Conservation (phyloP, 2,113 vertebrate species). For the Falco punctatus region DNA sequence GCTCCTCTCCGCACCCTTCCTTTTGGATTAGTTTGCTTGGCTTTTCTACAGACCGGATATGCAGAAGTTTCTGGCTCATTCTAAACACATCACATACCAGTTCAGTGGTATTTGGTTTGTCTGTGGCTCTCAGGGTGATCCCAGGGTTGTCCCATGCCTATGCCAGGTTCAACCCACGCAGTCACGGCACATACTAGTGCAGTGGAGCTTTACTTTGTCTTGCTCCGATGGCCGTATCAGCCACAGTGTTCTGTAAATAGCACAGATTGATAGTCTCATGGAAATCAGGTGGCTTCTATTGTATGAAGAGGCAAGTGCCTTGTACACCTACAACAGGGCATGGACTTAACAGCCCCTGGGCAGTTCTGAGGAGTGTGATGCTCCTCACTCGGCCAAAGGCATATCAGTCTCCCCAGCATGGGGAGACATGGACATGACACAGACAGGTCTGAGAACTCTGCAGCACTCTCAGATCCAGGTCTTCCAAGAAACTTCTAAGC, state of each 20-base stretch:
- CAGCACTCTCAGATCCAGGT: not conserved
- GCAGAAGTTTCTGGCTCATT: not conserved
- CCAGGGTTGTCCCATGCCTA: not conserved
- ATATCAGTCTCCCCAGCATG: not conserved
- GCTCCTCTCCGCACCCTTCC: not conserved
- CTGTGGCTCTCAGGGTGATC: not conserved
- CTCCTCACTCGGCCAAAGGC: not conserved
- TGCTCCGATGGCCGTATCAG: fast-evolving
- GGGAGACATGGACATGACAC: too few relatives aligned
- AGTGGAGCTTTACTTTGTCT: not conserved
- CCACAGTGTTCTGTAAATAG: fast-evolving
- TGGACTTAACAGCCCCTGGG: not conserved
- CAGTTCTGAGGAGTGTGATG: not conserved
- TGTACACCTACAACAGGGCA: too few relatives aligned
- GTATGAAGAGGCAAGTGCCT: not conserved
- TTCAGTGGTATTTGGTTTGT: not conserved
- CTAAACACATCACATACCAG: fast-evolving
- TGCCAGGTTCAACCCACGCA: not conserved
- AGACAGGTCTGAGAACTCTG: not conserved
- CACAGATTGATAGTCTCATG: too few relatives aligned
- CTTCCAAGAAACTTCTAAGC: not conserved
- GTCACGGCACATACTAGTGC: fast-evolving
- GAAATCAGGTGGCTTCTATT: not conserved
- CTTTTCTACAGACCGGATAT: not conserved
- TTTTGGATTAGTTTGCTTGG: not conserved